Evolutionary conservation across 2,888 invertebrate genomes (phyloP), one percentile per base, ranked within the genome.

Genomic region (Orthosia gracilis): DNA sequence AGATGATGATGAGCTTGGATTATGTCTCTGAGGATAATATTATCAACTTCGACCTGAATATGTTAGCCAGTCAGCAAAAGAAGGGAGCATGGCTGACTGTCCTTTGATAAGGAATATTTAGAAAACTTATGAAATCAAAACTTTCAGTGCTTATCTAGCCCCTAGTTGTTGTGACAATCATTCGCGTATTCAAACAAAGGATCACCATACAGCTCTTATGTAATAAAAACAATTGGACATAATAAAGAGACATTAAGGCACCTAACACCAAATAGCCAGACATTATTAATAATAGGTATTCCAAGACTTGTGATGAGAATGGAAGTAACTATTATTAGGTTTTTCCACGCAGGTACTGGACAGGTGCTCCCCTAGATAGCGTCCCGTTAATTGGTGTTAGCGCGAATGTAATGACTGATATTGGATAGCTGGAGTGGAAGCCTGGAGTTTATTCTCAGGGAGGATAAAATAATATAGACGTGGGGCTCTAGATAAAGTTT

Each of bases 301-400:
- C 65, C 23, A 59, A 73, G 49, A 77, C 9, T 49, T 65, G 23
- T 78, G 63, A 78, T 78, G 63, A 67, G 18, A 68, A 64, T 55
- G 18, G 5, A 66, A 40, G 65, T 69, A 63, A 69, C 45, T 66
- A 49, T 64, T 64, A 80, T 68, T 78, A 54, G 62, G 59, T 63
- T 31, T 67, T 31, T 57, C 17, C 80, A 81, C 69, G 78, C 78
- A 31, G 73, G 31, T n/a, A 52, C 66, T 69, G 55, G 49, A 71
- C 0, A 66, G 40, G 4, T 52, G 31, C 4, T 64, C 45, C 31
- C 47, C 26, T 57, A 57, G 49, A 72, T 76, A 31, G 52, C 23
- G 45, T 62, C 15, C 9, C 40, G 26, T 63, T 70, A 71, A 80
- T 76, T 75, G 61, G 49, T 64, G 52, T 64, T 55, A 59, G 52